Conservation (phyloP, 2,797 vertebrate species). For the Premnoplex brunnescens region DNA sequence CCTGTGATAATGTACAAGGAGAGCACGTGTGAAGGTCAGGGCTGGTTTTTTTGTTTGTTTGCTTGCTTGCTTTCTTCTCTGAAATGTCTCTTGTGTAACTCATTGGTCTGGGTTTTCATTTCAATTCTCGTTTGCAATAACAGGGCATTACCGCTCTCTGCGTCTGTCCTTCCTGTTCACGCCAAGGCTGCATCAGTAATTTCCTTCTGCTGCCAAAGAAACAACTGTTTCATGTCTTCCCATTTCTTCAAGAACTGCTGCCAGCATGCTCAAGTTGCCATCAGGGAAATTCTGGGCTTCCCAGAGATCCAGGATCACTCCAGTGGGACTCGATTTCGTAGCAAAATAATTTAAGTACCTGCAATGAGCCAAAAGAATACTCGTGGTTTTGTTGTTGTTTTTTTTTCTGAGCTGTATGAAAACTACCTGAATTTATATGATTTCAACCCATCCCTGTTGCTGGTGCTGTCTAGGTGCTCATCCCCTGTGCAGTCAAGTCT, state of each 20-base stretch:
- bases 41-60: constrained; percentile 35
- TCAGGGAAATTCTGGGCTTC: constrained; percentile 98
- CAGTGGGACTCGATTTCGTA: constrained; percentile 96
- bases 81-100: constrained; percentile 58
- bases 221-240: constrained; percentile 92
- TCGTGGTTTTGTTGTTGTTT: neutral
- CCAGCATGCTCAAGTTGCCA: constrained; percentile 92
- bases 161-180: constrained; percentile 41
- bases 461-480: neutral
- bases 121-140: constrained; percentile 32
- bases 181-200: constrained; percentile 81
- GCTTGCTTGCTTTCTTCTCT: constrained; percentile 52
- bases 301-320: constrained; percentile 97
- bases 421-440: neutral
- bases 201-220: constrained; percentile 83
- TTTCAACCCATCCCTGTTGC: neutral
- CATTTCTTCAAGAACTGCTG: constrained; percentile 97
- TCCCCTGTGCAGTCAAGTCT: neutral
- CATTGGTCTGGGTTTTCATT: constrained; percentile 59
- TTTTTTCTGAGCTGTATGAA: neutral
- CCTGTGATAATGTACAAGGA: constrained; percentile 71
- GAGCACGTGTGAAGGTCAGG: constrained; percentile 58
- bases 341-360: constrained; percentile 99
- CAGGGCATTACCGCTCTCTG: constrained; percentile 3
- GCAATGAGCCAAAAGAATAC: constrained; percentile 31